Conservation (phyloP, 2,888 invertebrate species). For the Koerneria pararmatus region DNA sequence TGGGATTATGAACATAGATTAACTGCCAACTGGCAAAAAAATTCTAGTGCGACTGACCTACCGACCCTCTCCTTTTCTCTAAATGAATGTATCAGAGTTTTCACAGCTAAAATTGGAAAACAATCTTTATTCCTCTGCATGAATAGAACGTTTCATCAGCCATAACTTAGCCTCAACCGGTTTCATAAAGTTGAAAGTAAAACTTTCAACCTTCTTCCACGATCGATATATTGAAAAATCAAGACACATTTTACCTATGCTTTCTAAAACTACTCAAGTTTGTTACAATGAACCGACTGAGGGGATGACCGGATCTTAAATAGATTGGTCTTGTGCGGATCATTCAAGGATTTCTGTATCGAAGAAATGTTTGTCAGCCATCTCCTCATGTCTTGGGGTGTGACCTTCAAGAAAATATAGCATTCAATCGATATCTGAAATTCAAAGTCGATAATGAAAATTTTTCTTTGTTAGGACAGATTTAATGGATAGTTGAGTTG, state of each 20-base stretch:
- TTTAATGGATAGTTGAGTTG: too few relatives aligned
- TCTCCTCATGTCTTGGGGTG: not conserved
- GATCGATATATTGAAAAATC: slow-evolving; percentile 1
- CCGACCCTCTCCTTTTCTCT: too few relatives aligned
- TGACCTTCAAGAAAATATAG: slow-evolving; percentile 1
- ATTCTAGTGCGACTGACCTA: too few relatives aligned
- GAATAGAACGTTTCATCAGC: too few relatives aligned
- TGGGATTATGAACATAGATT: too few relatives aligned
- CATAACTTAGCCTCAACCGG: too few relatives aligned
- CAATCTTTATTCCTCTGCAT: too few relatives aligned
- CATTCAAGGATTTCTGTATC: slow-evolving; percentile 32
- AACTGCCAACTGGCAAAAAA: too few relatives aligned
- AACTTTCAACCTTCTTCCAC: not conserved
- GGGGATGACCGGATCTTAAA: slow-evolving; percentile 49
- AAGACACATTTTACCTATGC: too few relatives aligned
- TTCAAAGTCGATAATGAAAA: not conserved
- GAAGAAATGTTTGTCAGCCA: not conserved
- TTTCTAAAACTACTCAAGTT: too few relatives aligned
- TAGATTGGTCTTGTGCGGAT: slow-evolving; percentile 44
- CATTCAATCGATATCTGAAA: not conserved
- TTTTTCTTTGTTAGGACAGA: not conserved
- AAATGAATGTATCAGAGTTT: too few relatives aligned
- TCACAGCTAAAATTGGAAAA: too few relatives aligned
- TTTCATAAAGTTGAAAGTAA: not conserved
- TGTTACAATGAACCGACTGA: slow-evolving; percentile 34